Evolutionary conservation across 2,113 vertebrate genomes (phyloP).

Genomic region (Brachionichthys hirsutus): DNA sequence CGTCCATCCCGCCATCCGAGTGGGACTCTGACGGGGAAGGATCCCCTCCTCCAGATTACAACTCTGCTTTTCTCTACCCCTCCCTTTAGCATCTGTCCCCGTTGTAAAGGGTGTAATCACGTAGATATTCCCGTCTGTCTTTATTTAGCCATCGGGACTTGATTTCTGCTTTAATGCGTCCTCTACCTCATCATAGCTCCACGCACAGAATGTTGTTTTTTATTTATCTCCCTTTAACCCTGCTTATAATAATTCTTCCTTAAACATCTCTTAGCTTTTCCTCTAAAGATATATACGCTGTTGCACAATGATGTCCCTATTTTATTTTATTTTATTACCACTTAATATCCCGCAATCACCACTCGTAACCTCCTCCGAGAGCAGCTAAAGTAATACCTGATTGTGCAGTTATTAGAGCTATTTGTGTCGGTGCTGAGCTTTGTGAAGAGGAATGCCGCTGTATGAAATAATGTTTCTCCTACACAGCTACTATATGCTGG

Average conservation of each 20-base stretch:
- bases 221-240: background rate
- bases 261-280: background rate
- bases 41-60: conserved; percentile 73
- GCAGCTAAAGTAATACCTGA: conserved; percentile 45
- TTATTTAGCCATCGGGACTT: background rate
- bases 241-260: no score
- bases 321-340: background rate
- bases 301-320: background rate
- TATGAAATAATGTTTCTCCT: conserved; percentile 40
- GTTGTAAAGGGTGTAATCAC: conserved; percentile 14
- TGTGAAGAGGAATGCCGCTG: conserved; percentile 59
- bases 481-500: conserved; percentile 71
- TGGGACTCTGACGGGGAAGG: conserved; percentile 49
- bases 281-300: conserved; percentile 8
- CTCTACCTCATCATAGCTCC: conserved; percentile 34
- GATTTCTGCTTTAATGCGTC: conserved; percentile 8
- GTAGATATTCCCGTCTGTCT: background rate
- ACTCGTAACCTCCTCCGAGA: conserved; percentile 26
- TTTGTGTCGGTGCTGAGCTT: conserved; percentile 51
- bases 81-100: conserved; percentile 56
- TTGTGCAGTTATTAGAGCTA: conserved; percentile 30
- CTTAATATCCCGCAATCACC: background rate
- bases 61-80: conserved; percentile 75
- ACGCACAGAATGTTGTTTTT: background rate
- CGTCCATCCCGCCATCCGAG: conserved; percentile 33